Evolutionary conservation across 2,113 vertebrate genomes (phyloP).

Genomic region (Amphilophus citrinellus): DNA sequence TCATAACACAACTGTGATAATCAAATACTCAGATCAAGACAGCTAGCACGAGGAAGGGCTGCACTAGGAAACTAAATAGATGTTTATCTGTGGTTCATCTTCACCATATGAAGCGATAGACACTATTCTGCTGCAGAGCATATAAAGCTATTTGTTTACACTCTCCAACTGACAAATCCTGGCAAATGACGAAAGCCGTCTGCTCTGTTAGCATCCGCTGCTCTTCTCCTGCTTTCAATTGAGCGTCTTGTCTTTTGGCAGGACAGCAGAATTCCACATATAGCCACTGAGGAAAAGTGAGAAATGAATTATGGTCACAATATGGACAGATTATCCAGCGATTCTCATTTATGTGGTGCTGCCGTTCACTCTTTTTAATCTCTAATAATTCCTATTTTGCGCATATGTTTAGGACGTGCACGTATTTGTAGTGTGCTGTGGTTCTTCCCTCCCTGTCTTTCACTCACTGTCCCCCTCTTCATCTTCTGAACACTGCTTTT

Average conservation of each 20-base stretch:
- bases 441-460: neutral
- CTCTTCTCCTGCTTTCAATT: slow-evolving; percentile 60
- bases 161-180: neutral
- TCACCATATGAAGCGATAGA: neutral
- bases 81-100: neutral
- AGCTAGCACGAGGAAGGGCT: neutral
- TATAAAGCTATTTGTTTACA: neutral
- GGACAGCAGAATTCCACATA: neutral
- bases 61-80: neutral
- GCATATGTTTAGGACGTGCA: neutral
- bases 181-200: slow-evolving; percentile 13
- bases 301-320: neutral
- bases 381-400: neutral
- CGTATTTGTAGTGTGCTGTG: neutral
- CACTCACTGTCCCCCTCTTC: slow-evolving; percentile 14
- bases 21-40: neutral
- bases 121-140: neutral
- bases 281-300: neutral
- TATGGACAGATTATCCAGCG: neutral
- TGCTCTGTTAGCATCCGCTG: slow-evolving; percentile 26
- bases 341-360: neutral
- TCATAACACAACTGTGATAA: neutral
- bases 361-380: neutral
- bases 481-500: slow-evolving; percentile 35
- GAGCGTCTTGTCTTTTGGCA: slow-evolving; percentile 34